A percentile compares a stretch with the other conserved stretches of the same genome.
phyloP scores from a whole-genome alignment of 2,888 invertebrate genomes.

The Eupithecia vulgata region DNA sequence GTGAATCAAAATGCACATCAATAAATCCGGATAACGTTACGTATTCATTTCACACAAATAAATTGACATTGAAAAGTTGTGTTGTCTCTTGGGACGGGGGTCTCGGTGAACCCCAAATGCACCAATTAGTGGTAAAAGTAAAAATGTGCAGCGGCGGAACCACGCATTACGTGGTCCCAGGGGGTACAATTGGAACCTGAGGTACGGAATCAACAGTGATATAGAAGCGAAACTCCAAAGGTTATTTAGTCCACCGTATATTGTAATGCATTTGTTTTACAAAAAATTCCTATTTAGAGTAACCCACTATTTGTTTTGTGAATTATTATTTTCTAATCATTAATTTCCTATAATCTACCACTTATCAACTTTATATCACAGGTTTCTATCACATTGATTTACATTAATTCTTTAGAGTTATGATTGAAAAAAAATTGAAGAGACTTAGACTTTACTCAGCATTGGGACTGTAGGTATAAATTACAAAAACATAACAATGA shows the following conservation, averaged over 20 bases:
- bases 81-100: slow-evolving; percentile 70
- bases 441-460: no score
- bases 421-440: no score
- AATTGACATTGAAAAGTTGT: slow-evolving; percentile 76
- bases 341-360: background rate
- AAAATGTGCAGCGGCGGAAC: slow-evolving; percentile 81
- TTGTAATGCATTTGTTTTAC: no score
- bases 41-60: slow-evolving; percentile 67
- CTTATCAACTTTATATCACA: background rate
- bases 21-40: slow-evolving; percentile 48
- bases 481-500: background rate
- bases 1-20: slow-evolving; percentile 26
- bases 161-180: slow-evolving; percentile 67
- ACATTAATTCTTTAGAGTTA: no score
- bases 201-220: slow-evolving; percentile 48
- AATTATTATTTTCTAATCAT: background rate
- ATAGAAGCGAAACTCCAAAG: slow-evolving; percentile 24
- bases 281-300: no score
- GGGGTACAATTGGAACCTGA: slow-evolving; percentile 48
- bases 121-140: slow-evolving; percentile 82
- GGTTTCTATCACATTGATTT: no score
- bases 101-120: slow-evolving; percentile 72
- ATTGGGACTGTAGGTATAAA: background rate
- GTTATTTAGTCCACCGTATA: no score
- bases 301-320: no score